These are phyloP conservation scores for Microtus californicus DNA, from an alignment of 2,797 vertebrate genomes.

Conservation along the genomic window DNA sequence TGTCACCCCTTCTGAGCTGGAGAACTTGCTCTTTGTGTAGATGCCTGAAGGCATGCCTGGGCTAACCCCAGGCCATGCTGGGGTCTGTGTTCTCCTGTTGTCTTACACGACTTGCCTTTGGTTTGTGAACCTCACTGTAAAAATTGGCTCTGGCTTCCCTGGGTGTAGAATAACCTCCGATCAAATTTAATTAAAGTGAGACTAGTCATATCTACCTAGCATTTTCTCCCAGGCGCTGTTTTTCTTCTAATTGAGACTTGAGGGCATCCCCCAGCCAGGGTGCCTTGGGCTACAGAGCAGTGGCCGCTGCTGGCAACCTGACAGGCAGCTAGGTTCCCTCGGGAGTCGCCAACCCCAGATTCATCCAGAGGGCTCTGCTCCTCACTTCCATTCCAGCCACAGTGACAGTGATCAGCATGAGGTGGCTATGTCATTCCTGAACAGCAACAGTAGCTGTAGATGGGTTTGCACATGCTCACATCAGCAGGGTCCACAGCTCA, in stretches of 20 bases:
- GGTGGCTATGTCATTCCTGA: neutral
- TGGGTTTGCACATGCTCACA: accelerated
- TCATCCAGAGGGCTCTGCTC: conserved; percentile 50
- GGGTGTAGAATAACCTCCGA: conserved; percentile 66
- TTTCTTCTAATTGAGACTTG: conserved; percentile 80
- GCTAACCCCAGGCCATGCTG: conserved; percentile 57
- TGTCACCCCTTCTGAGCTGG: neutral
- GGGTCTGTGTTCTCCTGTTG: conserved; percentile 46
- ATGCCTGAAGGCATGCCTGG: conserved; percentile 68
- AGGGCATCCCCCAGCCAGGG: conserved; percentile 60
- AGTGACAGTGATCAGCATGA: neutral
- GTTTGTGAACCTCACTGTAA: conserved; percentile 70
- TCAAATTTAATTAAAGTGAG: conserved; percentile 79
- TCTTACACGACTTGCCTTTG: conserved; percentile 64
- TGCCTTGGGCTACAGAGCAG: conserved; percentile 67
- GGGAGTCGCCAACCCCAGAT: conserved; percentile 23
- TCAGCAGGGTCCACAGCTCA: accelerated
- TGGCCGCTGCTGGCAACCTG: conserved; percentile 72
- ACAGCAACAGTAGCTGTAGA: neutral
- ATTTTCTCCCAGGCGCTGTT: conserved; percentile 81
- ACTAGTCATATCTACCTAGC: conserved; percentile 75
- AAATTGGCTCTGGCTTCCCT: conserved; percentile 75
- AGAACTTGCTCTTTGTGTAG: neutral
- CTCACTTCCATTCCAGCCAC: neutral
- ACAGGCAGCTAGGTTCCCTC: conserved; percentile 60